Percentiles rank a stretch among this genome's conserved stretches.
phyloP scores from a whole-genome alignment of 2,113 vertebrate species.

The Ptyas mucosa region DNA sequence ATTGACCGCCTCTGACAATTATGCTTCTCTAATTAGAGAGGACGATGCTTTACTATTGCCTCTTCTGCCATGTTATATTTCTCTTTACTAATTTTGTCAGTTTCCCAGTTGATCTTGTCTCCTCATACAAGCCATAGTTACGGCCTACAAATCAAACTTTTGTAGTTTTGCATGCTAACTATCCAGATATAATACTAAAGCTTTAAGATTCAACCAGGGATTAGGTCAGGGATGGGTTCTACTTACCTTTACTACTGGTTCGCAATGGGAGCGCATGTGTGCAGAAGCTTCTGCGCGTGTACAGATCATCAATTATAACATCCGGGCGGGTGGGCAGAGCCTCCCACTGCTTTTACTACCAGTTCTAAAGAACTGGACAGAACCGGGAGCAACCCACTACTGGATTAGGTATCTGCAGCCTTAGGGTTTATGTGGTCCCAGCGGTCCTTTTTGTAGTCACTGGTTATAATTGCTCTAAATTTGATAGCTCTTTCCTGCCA shows the following conservation, averaged over 20 bases:
- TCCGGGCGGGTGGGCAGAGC: too few species aligned
- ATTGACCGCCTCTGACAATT: neutral
- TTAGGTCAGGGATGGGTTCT: too few species aligned
- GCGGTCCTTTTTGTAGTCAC: neutral
- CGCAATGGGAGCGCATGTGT: too few species aligned
- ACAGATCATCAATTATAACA: too few species aligned
- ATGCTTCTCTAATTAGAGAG: neutral
- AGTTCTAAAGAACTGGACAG: too few species aligned
- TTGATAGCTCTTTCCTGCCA: neutral
- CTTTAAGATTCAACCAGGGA: neutral
- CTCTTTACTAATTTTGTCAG: neutral
- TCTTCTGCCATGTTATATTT: neutral
- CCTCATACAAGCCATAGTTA: neutral
- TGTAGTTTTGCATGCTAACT: too few species aligned
- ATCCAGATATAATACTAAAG: neutral
- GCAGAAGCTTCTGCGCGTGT: too few species aligned
- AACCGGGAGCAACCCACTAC: too few species aligned
- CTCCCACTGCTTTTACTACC: too few species aligned
- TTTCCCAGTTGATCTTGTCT: neutral
- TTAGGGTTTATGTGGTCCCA: neutral
- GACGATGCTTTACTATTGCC: neutral
- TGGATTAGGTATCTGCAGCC: neutral
- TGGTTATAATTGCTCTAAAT: neutral
- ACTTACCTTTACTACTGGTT: too few species aligned
- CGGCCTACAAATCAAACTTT: neutral